Base-by-base conservation (phyloP, 2,888 invertebrate species). In the Netelia fuscicornis region DNA sequence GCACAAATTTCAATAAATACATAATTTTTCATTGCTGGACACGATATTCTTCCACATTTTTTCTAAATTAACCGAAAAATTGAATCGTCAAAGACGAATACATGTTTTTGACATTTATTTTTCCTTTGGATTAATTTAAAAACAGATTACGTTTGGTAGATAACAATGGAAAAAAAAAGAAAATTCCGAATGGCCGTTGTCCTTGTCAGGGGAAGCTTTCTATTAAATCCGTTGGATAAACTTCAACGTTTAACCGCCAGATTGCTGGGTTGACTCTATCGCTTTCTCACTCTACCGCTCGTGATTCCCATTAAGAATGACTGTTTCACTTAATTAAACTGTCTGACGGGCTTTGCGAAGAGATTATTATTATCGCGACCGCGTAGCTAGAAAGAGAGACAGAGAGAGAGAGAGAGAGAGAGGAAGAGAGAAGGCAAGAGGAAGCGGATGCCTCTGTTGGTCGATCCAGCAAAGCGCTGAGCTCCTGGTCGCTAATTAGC, bases 251-350 rank as follows among this genome's bases (percentile, higher is more conserved):
- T 74, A 84, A 76, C 64, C 56, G 81, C 67, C 20, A 17, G 54
- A 25, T 56, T 44, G 44, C 62, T 23, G 42, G 25, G 37, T n/a
- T 48, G 68, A 70, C 72, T 76, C 70, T 42, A 70, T 72, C 56
- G 23, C 65, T 23, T 60, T 52, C 60, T 76, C 72, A 37, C 42
- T 76, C 58, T 54, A 58, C 77, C 80, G 68, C 77, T 86, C 76
- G 78, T 89, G 86, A 88, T 87, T 88, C 85, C 85, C 72, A 77
- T 83, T 81, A 85, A 86, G 87, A 87, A 86, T 85, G 78, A 82
- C 83, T 80, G 83, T 81, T 85, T 86, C 86, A 79, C 87, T 89
- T 89, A 88, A 89, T 90, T 89, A 87, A 89, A 88, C 85, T 86
- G 83, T 85, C 83, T 67, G 76, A 70, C 76, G 76, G 75, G 79